Evolutionary conservation across 2,888 invertebrate genomes (phyloP).

Genomic region (Ornithoptera priamus): DNA sequence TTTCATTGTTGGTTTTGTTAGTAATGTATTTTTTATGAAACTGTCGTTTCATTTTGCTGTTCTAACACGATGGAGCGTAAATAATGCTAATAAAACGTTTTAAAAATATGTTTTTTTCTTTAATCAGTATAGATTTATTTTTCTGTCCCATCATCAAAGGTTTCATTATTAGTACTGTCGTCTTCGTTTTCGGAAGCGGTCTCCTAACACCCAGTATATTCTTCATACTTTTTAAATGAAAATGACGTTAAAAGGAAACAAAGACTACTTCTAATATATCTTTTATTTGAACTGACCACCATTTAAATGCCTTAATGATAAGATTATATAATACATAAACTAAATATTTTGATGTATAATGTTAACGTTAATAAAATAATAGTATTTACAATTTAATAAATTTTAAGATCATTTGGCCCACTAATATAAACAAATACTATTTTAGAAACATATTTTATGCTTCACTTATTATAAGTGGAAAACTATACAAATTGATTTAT

Average conservation of each 20-base stretch:
- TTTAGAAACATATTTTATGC: not conserved
- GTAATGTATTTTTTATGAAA: too few relatives aligned
- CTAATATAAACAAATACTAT: conserved; percentile 1
- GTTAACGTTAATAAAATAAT: not conserved
- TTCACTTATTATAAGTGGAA: too few relatives aligned
- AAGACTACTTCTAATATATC: not conserved
- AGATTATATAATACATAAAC: not conserved
- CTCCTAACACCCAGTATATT: not conserved
- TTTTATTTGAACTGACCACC: conserved; percentile 19
- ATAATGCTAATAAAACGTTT: too few relatives aligned
- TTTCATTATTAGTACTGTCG: too few relatives aligned
- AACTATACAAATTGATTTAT: too few relatives aligned
- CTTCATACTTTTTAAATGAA: not conserved
- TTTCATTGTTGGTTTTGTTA: too few relatives aligned
- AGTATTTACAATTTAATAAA: not conserved
- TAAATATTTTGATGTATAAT: not conserved
- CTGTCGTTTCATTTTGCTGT: too few relatives aligned
- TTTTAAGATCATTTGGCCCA: not conserved
- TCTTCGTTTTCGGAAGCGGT: too few relatives aligned
- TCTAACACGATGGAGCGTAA: too few relatives aligned
- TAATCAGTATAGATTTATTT: too few relatives aligned
- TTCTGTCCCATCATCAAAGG: too few relatives aligned
- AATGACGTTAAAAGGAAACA: not conserved
- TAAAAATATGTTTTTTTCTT: too few relatives aligned
- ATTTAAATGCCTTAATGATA: not conserved